Base-by-base conservation (phyloP, 2,888 invertebrate species). In the Volucella inanis region DNA sequence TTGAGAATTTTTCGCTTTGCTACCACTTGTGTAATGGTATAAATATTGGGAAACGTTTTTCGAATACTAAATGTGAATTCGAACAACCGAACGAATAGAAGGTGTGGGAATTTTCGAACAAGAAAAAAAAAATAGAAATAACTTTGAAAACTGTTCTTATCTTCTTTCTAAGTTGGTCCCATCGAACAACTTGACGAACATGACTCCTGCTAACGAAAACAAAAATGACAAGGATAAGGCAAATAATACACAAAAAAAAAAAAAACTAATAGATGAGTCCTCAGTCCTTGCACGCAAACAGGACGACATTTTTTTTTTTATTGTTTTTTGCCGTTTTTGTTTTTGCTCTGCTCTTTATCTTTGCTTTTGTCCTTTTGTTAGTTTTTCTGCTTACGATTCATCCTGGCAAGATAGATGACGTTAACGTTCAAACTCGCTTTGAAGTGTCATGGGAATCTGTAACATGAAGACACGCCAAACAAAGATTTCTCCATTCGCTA, bases 361-460 rank as follows among this genome's bases (percentile, higher is more conserved):
- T 14, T 47, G n/a, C 54, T 14, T 31, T 31, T 12, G 45, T 50
- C 11, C 55, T n/a, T 68, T 49, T 72, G 77, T 67, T 67, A 77
- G 82, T 67, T 77, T 82, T 77, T 82, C 64, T 54, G 72, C 72
- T 82, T 77, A 67, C 71, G 67, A 77, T 67, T 72, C 72, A 77
- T 65, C 10, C 15, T 77, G 41, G 71, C 61, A 74, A 72, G 82
- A 82, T 82, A 61, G 77, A 77, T 77, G 82, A 82, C 31, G 76
- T 52, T 55, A 62, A 39, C 72, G 72, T 62, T 82, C 61, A 72
- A 82, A 77, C 54, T 76, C 77, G 14, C 54, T 55, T 67, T 82
- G 72, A 82, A 82, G 71, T 77, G 62, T 67, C 82, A 55, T 72
- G 77, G 82, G 82, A 82, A 82, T 82, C 82, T 71, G 82, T 77